Evolutionary conservation across 1,140 invertebrate species (phyloP).

Genomic region (Cyrtorhinus lividipennis): DNA sequence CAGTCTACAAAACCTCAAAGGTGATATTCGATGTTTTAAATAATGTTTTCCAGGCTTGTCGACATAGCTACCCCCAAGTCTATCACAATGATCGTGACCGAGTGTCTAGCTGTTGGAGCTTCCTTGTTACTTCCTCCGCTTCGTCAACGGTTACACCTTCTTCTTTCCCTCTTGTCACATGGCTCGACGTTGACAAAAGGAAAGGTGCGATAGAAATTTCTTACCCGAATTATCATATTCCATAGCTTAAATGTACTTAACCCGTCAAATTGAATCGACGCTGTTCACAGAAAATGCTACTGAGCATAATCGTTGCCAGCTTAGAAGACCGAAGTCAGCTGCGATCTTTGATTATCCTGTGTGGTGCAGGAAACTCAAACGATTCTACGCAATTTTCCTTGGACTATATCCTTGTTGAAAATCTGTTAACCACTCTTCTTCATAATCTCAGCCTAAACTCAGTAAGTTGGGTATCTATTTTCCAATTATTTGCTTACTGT

Average conservation of each 20-base stretch:
- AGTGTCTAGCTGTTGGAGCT: constrained; percentile 42
- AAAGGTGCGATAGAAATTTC: constrained; percentile 35
- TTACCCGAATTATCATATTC: no score
- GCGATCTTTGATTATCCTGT: constrained; percentile 38
- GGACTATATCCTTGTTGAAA: constrained; percentile 35
- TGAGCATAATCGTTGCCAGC: constrained; percentile 44
- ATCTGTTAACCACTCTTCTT: constrained; percentile 41
- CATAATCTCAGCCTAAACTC: constrained; percentile 39
- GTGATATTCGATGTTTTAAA: no score
- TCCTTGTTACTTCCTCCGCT: constrained; percentile 43
- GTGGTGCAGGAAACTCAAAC: constrained; percentile 16
- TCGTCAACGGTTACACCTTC: constrained; percentile 40
- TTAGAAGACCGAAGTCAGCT: constrained; percentile 45
- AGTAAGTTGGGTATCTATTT: constrained; percentile 29
- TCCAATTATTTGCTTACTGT: constrained; percentile 7
- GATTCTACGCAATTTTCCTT: constrained; percentile 19
- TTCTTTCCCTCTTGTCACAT: constrained; percentile 42
- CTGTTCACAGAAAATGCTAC: constrained; percentile 37
- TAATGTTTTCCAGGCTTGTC: constrained; percentile 36
- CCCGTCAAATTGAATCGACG: background rate
- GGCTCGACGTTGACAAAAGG: constrained; percentile 40
- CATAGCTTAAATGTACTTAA: background rate
- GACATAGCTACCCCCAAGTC: constrained; percentile 39
- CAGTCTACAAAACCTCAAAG: no score
- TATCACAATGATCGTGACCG: constrained; percentile 39